Base-by-base conservation (phyloP, 2,888 invertebrate genomes). In the Lasioglossum figueresi region DNA sequence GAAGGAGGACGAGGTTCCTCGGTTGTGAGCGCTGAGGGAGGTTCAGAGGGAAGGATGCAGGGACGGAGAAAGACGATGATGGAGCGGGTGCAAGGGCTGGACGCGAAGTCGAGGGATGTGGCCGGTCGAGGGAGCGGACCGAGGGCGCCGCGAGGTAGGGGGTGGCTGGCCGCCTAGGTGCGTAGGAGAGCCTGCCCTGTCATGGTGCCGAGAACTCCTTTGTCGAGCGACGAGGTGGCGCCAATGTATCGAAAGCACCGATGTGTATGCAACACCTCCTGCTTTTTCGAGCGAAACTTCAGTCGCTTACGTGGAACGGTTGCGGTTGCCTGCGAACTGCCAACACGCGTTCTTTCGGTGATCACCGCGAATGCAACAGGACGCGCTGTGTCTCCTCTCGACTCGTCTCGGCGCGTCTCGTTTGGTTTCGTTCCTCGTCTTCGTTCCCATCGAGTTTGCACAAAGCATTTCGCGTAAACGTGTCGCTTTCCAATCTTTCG, bases 251-350 rank as follows among this genome's bases (percentile, higher is more conserved):
- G 89, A 88, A 90, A 83, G 84, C 84, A 78, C 79, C 85, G 90
- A 89, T 76, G 88, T 76, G 88, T 82, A 48, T 71, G 80, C 72
- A 66, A 76, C 56, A 59, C 34, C 73, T 52, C 48, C 72, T 80
- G 79, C 37, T 82, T 79, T 79, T 83, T 59, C 76, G 82, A 79
- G 85, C 84, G 89, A 89, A 84, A 84, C 74, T 80, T 92, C 94
- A 94, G 94, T 95, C 90, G 93, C 94, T 94, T 92, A 93, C 93
- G 93, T 92, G 94, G 93, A 93, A 92, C 92, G 93, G 93, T 91
- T 92, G 92, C 88, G 92, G 92, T 92, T 93, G 91, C 37, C 10
- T 19, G 68, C 10, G 37, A 68, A 56, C 56, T 56, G 52, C 52
- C 10, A 52, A 0, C 52, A 10, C 56, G n/a, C 10, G n/a, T 56